Base-by-base conservation (phyloP, 2,888 invertebrate genomes). In the Catotricha subobsoleta region DNA sequence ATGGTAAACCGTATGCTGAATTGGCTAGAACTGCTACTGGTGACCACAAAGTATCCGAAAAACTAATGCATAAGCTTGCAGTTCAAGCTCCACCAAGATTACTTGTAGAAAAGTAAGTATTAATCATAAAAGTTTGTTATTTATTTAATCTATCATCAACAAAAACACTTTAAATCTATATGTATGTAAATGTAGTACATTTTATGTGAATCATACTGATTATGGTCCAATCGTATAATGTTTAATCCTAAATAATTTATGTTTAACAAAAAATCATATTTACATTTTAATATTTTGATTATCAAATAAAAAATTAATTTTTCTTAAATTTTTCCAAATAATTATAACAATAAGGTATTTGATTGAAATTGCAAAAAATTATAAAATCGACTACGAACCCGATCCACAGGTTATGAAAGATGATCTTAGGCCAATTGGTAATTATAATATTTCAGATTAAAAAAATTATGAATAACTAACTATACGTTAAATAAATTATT, bases 301-400 rank as follows among this genome's bases (percentile, higher is more conserved):
- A n/a, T n/a, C n/a, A n/a, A n/a, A n/a, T n/a, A n/a, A n/a, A n/a
- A n/a, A n/a, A n/a, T n/a, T n/a, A n/a, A n/a, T n/a, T n/a, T n/a
- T n/a, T n/a, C n/a, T n/a, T n/a, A n/a, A n/a, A n/a, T n/a, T n/a
- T n/a, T n/a, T n/a, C n/a, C n/a, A n/a, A n/a, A n/a, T n/a, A n/a
- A n/a, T n/a, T n/a, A n/a, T n/a, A n/a, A n/a, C 12, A 10, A 30
- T 41, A 19, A 45, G 43, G 78, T 67, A 72, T 52, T 65, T 97
- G 50, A 82, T 94, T 52, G 97, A 95, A 66, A 98, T 98, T 51
- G 92, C 97, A 1, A 91, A 84, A 60, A 87, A 84, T 53, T 95
- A 90, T 57, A 84, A 91, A 61, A 80, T 98, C 38, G 79, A 82
- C 38, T 98, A 95, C 61, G 86, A 86, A 48, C 94, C 97, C 0